A percentile compares a stretch with the other conserved stretches of the same genome.
Conservation (phyloP, 1,140 invertebrate species). For the Drosophila burlai region DNA sequence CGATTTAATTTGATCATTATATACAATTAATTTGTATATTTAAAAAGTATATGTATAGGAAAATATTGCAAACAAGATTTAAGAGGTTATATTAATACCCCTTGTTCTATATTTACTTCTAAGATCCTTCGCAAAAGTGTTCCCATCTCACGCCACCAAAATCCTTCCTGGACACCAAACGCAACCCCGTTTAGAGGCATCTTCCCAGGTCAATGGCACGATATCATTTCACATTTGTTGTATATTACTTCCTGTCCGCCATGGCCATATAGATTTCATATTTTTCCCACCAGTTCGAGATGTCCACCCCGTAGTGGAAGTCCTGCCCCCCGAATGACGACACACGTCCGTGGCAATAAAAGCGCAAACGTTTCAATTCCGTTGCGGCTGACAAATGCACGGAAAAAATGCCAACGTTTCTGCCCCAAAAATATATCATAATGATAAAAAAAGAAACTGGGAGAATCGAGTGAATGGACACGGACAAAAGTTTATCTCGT, state of each 20-base stretch:
- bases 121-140: background rate
- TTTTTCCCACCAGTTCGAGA: slow-evolving; percentile 64
- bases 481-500: slow-evolving; percentile 68
- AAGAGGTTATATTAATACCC: background rate
- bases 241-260: slow-evolving; percentile 67
- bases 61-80: background rate
- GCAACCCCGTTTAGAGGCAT: background rate
- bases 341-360: slow-evolving; percentile 78
- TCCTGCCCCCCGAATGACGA: slow-evolving; percentile 29
- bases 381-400: slow-evolving; percentile 84
- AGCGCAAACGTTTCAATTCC: slow-evolving; percentile 83
- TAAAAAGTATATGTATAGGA: too few relatives aligned
- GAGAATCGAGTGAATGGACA: slow-evolving; percentile 19
- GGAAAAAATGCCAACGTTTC: slow-evolving; percentile 63
- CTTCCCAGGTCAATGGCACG: slow-evolving; percentile 37
- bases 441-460: slow-evolving; percentile 64
- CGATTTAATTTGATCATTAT: too few relatives aligned
- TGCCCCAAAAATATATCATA: slow-evolving; percentile 75
- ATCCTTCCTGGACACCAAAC: background rate
- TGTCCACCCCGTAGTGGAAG: slow-evolving; percentile 22
- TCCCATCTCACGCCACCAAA: background rate
- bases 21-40: too few relatives aligned
- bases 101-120: background rate
- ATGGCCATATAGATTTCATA: slow-evolving; percentile 68
- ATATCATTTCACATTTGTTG: slow-evolving; percentile 72